Conservation (phyloP, 2,797 vertebrate species). For the Xyrichtys novacula region DNA sequence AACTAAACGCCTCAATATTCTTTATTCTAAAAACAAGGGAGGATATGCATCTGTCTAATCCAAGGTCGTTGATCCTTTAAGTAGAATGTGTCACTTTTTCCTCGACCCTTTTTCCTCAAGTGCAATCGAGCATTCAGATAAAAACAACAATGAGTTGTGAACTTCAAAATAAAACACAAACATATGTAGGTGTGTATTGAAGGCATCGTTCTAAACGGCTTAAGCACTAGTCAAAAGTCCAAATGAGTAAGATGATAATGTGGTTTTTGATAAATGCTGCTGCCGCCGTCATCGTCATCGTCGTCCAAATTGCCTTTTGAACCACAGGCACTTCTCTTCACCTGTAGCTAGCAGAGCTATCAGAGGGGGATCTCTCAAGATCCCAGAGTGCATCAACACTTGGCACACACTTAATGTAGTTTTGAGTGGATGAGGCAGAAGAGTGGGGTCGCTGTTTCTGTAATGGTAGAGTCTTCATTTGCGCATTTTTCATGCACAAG, state of each 20-base stretch:
- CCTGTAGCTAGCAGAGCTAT: conserved; percentile 17
- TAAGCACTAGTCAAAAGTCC: conserved; percentile 41
- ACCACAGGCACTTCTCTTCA: conserved; percentile 81
- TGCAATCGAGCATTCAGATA: conserved; percentile 73
- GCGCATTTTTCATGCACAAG: conserved; percentile 44
- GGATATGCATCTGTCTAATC: conserved; percentile 43
- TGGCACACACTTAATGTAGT: conserved; percentile 71
- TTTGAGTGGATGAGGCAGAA: conserved; percentile 42
- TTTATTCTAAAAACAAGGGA: conserved; percentile 14
- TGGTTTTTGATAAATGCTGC: conserved; percentile 34
- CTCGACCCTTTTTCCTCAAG: conserved; percentile 74
- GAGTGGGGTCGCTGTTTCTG: conserved; percentile 32
- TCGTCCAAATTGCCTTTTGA: conserved; percentile 50
- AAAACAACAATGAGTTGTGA: conserved; percentile 50
- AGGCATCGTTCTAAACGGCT: conserved; percentile 61
- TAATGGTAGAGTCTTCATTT: conserved; percentile 46
- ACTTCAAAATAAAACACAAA: conserved; percentile 35
- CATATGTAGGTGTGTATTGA: conserved; percentile 50
- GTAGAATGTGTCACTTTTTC: conserved; percentile 31
- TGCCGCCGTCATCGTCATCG: conserved; percentile 5
- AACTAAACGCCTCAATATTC: conserved; percentile 24
- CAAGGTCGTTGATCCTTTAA: conserved; percentile 30
- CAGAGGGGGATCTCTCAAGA: conserved; percentile 25
- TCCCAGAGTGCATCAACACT: conserved; percentile 50
- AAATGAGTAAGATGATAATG: conserved; percentile 10